Evolutionary conservation across 53 echinoderm and acorn worm species (phyloP), one percentile per base, ranked within the genome.

Genomic region (Henricia sp.): DNA sequence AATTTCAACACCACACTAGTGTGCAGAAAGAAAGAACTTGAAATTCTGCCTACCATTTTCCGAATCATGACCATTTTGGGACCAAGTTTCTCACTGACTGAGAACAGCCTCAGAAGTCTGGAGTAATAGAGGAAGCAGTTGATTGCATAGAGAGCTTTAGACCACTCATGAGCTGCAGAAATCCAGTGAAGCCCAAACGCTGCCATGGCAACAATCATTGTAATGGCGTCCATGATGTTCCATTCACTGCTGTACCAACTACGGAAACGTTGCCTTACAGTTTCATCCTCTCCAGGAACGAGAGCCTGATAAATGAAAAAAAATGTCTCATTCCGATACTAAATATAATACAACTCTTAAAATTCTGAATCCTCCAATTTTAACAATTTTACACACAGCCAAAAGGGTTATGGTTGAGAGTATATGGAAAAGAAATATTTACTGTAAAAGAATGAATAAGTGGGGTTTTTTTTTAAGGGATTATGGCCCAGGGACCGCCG

Each of bases 31-130:
- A 58, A 3, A 56, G 1, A 28, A 56, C 4, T 12, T 16, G 24
- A 0, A 56, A 56, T 1, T 56, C 0, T 30, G 10, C 92, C 58
- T 77, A 95, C 95, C 95, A 95, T 95, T 56, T 88, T 93, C 68
- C 90, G 69, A 62, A 95, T 95, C 95, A 95, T 95, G 46, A 95
- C 92, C 92, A 95, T 87, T 70, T 90, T 92, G 23, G 95, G 95
- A 16, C 95, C 92, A 4, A 93, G 88, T 28, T 75, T 63, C 17
- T 75, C 77, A 51, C 85, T 90, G 38, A 92, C 87, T 28, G 93
- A 68, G 67, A 88, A 95, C 52, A 86, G 85, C 21, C 95, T 60
- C 44, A 95, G 84, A 10, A 88, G 43, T 37, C 95, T 77, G 51
- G 86, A 41, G 65, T 89, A 93, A 66, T 77, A 90, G 13, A 95